These are phyloP conservation scores for Enteromius argenteus DNA, from an alignment of 2,797 vertebrate species.

Conservation along the genomic window DNA sequence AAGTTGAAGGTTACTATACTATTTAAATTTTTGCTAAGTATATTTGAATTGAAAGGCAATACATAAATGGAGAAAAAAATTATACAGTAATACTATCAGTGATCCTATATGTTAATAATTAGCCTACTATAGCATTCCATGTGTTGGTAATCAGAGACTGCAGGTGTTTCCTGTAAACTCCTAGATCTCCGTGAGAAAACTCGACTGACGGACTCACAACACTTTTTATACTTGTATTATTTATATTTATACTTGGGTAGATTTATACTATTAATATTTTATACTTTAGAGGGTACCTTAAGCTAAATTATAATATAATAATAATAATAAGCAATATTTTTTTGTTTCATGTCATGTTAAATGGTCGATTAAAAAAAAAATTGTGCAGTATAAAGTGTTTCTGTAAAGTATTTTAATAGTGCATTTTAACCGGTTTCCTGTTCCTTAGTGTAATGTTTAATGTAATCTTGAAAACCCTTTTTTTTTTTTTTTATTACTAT, in stretches of 20 bases:
- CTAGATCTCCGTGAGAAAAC: not conserved
- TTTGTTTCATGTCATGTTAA: not conserved
- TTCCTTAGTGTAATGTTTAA: not conserved
- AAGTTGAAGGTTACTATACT: not conserved
- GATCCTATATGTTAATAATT: not conserved
- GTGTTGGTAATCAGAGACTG: not conserved
- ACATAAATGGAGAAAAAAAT: not conserved
- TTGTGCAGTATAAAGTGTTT: not conserved
- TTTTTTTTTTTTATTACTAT: too few species aligned
- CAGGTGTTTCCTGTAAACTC: constrained; percentile 11
- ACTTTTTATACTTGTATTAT: not conserved
- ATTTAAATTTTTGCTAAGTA: not conserved
- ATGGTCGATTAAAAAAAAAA: not conserved
- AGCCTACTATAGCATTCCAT: not conserved
- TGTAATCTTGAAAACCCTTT: not conserved
- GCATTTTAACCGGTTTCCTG: not conserved
- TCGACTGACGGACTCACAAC: not conserved
- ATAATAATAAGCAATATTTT: too few species aligned
- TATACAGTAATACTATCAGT: too few species aligned
- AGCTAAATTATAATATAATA: not conserved
- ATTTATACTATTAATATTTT: not conserved
- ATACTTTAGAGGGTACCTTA: not conserved
- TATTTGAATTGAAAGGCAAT: not conserved
- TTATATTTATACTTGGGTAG: not conserved
- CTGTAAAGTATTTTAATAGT: not conserved